Evolutionary conservation across 2,797 vertebrate species (phyloP).

Genomic region (Lepilemur septentrionalis): DNA sequence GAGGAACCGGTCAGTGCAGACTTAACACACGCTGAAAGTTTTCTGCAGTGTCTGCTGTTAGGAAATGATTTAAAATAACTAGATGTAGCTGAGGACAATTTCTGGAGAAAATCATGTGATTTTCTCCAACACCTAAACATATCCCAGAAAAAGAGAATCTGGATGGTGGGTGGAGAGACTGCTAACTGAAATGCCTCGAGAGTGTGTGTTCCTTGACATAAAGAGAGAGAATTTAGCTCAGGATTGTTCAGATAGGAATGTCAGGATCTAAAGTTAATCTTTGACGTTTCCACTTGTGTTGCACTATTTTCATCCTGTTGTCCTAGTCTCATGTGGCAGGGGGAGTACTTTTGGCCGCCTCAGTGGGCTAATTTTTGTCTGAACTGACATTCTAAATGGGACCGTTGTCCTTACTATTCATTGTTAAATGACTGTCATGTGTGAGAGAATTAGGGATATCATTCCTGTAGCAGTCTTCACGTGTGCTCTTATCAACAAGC

Average conservation of each 20-base stretch:
- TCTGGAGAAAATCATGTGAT: slow-evolving; percentile 16
- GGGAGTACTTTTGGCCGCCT: background rate
- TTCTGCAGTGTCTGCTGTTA: background rate
- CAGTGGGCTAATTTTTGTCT: background rate
- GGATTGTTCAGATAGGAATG: slow-evolving; percentile 44
- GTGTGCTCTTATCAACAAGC: background rate
- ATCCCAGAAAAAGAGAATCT: slow-evolving; percentile 43
- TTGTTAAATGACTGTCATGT: background rate
- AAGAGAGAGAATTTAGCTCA: background rate
- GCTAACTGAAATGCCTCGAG: slow-evolving; percentile 51
- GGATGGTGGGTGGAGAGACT: slow-evolving; percentile 52
- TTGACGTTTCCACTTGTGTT: background rate
- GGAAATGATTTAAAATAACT: slow-evolving; percentile 48
- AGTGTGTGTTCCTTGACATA: slow-evolving; percentile 52
- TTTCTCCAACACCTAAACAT: slow-evolving; percentile 45
- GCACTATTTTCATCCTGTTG: background rate
- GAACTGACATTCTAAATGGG: background rate
- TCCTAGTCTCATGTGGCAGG: background rate
- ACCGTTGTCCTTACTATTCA: background rate
- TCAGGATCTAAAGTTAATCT: slow-evolving; percentile 22
- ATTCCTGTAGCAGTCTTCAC: background rate
- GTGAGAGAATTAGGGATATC: background rate
- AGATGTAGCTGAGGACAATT: slow-evolving; percentile 16
- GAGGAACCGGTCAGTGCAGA: background rate
- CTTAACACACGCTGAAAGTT: background rate